Conservation (phyloP, 1,140 invertebrate genomes). For the Ridgeia piscesae region DNA sequence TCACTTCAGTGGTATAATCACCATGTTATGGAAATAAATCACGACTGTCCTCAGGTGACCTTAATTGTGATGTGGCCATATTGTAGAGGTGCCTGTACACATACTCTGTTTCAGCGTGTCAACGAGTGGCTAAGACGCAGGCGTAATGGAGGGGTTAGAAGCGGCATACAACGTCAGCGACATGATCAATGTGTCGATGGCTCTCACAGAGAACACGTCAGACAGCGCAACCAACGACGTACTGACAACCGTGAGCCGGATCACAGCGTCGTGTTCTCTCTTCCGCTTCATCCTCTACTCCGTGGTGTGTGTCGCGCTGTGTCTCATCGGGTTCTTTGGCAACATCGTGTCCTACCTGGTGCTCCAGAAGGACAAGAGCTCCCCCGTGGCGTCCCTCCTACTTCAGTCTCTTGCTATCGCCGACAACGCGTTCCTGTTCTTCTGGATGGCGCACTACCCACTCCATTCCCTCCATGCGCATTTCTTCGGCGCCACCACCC, state of each 20-base stretch:
- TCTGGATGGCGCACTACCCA: constrained; percentile 25
- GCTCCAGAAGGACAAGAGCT: constrained; percentile 17
- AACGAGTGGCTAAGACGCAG: background rate
- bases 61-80: too few species aligned
- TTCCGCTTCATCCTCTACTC: constrained; percentile 24
- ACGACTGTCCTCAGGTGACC: too few species aligned
- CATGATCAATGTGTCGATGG: background rate
- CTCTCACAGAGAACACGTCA: background rate
- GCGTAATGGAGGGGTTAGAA: background rate
- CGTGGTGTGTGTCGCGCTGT: background rate
- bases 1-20: too few species aligned
- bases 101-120: background rate
- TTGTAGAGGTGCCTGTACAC: too few species aligned
- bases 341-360: constrained; percentile 18
- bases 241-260: background rate
- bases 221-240: background rate
- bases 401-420: constrained; percentile 24
- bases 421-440: constrained; percentile 26
- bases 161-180: background rate
- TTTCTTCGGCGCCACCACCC: background rate
- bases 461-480: background rate
- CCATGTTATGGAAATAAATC: too few species aligned
- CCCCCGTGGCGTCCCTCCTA: constrained; percentile 20
- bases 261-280: background rate
- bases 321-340: constrained; percentile 24